Evolutionary conservation across 2,113 vertebrate genomes (phyloP), one percentile per base, ranked within the genome.

Genomic region (Camelus bactrianus): DNA sequence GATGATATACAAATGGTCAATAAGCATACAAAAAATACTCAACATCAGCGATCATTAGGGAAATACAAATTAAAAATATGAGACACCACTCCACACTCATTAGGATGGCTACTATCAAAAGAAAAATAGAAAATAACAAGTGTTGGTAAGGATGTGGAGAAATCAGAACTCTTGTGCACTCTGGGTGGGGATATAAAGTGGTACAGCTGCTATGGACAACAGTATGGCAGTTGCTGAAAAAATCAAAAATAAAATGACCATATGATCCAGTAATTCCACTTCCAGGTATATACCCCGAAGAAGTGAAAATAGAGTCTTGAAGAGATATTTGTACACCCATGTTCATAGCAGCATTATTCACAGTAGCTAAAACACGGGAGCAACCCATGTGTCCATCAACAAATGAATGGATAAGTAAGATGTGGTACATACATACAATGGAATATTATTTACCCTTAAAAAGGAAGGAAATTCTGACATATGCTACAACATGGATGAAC

Each of bases 281-380:
- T 85, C 30, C 48, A 70, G 54, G 70, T 46, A 42, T 58, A 62
- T 50, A 80, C 30, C 20, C 30, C 30, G 62, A 75, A 62, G 38
- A 75, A 62, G 56, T 56, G 42, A 89, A 89, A 89, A 56, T 70
- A 75, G 56, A 20, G 42, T 75, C 38, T 89, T 62, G 19, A 60
- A 60, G 19, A 73, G 35, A 58, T 60, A 56, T 58, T n/a, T 88
- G 48, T 38, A 67, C 26, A 73, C 52, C 35, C 19, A 56, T 73
- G 52, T 87, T 87, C 84, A 72, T 58, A 72, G 52, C 65, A 86
- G 84, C 50, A 56, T 72, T 87, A 87, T 72, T 87, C 50, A 87
- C 50, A 87, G 30, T 4, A 56, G 17, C 50, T 42, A 58, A 58
- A 87, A 87, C 67, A 58, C 6, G 8, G 67, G 54, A 72, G 52